A percentile compares a stretch with the other conserved stretches of the same genome.
These are phyloP conservation scores for Anaspis maculata DNA, from an alignment of 2,888 invertebrate species.

Conservation along the genomic window DNA sequence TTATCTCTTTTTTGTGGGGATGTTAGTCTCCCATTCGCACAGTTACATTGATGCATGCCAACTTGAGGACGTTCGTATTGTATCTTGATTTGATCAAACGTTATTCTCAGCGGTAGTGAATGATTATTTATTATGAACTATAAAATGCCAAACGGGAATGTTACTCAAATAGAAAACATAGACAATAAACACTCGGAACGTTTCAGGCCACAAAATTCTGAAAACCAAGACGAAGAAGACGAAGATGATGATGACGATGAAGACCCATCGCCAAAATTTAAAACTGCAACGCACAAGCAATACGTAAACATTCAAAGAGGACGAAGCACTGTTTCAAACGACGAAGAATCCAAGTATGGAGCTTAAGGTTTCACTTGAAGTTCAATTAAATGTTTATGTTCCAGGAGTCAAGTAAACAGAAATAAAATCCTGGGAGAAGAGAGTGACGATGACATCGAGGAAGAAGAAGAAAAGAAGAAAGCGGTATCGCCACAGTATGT, in stretches of 20 bases:
- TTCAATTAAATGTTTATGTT: too few relatives aligned
- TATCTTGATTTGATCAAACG: too few relatives aligned
- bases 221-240: conserved; percentile 24
- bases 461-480: conserved; percentile 11
- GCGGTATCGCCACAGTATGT: conserved; percentile 55
- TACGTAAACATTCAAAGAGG: conserved; percentile 61
- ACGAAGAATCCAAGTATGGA: conserved; percentile 15
- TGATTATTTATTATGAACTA: too few relatives aligned
- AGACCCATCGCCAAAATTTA: conserved; percentile 29
- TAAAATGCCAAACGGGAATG: too few relatives aligned
- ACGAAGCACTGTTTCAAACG: conserved; percentile 11
- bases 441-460: conserved; percentile 13
- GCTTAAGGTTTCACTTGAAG: too few relatives aligned
- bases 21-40: too few relatives aligned
- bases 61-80: too few relatives aligned
- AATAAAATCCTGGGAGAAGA: conserved; percentile 29
- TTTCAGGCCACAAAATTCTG: conserved; percentile 20
- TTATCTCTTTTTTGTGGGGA: too few relatives aligned
- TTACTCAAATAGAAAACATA: too few relatives aligned
- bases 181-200: too few relatives aligned
- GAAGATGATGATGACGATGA: conserved; percentile 23
- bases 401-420: conserved; percentile 18
- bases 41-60: too few relatives aligned
- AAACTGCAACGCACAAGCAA: conserved; percentile 45
- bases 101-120: too few relatives aligned